phyloP scores from a whole-genome alignment of 2,888 invertebrate genomes.

The Marronus borbonicus region DNA sequence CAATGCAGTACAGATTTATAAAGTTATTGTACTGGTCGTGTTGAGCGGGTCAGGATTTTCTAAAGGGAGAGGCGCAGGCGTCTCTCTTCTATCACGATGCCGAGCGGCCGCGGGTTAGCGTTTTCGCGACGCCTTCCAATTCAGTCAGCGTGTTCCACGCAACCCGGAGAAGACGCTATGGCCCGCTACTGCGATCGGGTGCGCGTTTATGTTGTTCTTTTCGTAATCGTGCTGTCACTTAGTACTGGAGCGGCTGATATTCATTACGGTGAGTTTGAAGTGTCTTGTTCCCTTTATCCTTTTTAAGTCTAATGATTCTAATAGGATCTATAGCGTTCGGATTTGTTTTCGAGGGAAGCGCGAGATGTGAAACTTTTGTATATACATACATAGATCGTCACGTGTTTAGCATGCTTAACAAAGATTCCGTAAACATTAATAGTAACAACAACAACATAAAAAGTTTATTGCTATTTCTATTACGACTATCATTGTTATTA shows the following conservation, averaged over 20 bases:
- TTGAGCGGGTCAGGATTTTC: slow-evolving; percentile 62
- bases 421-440: not conserved
- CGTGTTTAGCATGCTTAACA: slow-evolving; percentile 1
- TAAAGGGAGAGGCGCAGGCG: slow-evolving; percentile 57
- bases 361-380: not conserved
- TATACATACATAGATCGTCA: not conserved
- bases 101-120: slow-evolving; percentile 53
- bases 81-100: slow-evolving; percentile 51
- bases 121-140: slow-evolving; percentile 57
- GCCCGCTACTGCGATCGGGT: slow-evolving; percentile 52
- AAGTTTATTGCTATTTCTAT: no score
- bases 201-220: slow-evolving; percentile 55
- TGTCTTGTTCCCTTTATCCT: slow-evolving; percentile 12
- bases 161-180: slow-evolving; percentile 53
- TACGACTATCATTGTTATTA: no score
- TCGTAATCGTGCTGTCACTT: slow-evolving; percentile 35
- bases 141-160: slow-evolving; percentile 65
- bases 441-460: no score
- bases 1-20: slow-evolving; percentile 46
- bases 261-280: slow-evolving; percentile 42
- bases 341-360: not conserved
- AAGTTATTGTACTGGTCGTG: slow-evolving; percentile 50
- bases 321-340: not conserved
- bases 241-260: slow-evolving; percentile 17
- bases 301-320: slow-evolving; percentile 6